Base-by-base conservation (phyloP, 2,113 vertebrate species). In the Bambusicola thoracicus region DNA sequence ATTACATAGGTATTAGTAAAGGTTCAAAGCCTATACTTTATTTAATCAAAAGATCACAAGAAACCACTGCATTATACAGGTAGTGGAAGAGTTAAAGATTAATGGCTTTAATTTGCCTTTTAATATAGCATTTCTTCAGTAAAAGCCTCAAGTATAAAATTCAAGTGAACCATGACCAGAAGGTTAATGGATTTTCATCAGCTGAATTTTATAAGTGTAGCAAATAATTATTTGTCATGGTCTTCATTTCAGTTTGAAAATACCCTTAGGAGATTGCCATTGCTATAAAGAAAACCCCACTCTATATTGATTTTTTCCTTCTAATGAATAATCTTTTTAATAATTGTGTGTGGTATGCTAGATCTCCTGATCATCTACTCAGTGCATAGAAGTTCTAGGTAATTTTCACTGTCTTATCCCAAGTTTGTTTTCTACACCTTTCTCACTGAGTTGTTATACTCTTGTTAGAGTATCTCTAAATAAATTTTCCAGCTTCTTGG, bases 181-280 rank as follows among this genome's bases (percentile, higher is more conserved):
- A 97, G 97, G 97, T 98, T 98, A 98, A 98, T 98, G 96, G 97
- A 96, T 98, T 98, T 98, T 98, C 96, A 97, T 97, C 97, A 97
- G 97, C 95, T 97, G 96, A 96, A 95, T 97, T 98, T 98, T 97
- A 81, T 96, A 98, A 96, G 94, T 96, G 95, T 97, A 97, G 95
- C 96, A 97, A 97, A 97, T 96, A 97, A 98, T 97, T 98, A 96
- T 97, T 97, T 97, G 96, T 97, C 92, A 96, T 14, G 43, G 95
- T 91, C 81, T 92, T 97, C 95, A 92, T 4, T 95, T 91, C 91
- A 94, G 87, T 93, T 97, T 97, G 91, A 92, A 95, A 95, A 96
- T 93, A 94, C 85, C 96, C 98, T 91, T 88, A 95, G 68, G 96
- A 95, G 93, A 55, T 67, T 79, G 72, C 84, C 87, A 72, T 89